Evolutionary conservation across 2,113 vertebrate genomes (phyloP).

Genomic region (Trichechus manatus): DNA sequence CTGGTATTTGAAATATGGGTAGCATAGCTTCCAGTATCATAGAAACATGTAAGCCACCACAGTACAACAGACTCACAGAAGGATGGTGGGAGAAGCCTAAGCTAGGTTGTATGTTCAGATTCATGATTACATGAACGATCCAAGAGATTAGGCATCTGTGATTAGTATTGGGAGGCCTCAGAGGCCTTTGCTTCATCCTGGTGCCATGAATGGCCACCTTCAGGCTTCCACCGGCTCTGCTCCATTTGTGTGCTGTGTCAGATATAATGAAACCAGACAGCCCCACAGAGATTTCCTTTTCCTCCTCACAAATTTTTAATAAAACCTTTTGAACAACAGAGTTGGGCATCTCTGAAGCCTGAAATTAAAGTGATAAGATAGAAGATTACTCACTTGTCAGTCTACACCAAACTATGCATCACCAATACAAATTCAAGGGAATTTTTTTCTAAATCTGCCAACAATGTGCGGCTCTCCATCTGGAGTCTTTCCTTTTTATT

Average conservation of each 20-base stretch:
- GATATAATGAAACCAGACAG: constrained; percentile 65
- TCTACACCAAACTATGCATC: neutral
- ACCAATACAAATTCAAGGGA: constrained; percentile 66
- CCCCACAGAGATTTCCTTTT: constrained; percentile 22
- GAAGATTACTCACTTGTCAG: constrained; percentile 77
- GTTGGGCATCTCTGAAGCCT: constrained; percentile 72
- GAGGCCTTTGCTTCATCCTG: neutral
- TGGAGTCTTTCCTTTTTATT: neutral
- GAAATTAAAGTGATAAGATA: constrained; percentile 74
- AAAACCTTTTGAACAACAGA: constrained; percentile 48
- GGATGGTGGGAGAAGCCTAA: neutral
- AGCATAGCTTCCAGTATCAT: neutral
- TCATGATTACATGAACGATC: neutral
- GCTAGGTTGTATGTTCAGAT: neutral
- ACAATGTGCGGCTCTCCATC: neutral
- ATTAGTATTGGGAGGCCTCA: fast-evolving
- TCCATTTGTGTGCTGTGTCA: neutral
- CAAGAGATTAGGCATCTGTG: neutral
- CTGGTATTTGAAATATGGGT: neutral
- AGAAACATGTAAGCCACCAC: neutral
- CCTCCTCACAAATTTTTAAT: constrained; percentile 57
- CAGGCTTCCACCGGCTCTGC: neutral
- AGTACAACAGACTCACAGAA: neutral
- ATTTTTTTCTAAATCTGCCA: constrained; percentile 76
- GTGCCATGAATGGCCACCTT: fast-evolving